Percentiles rank a stretch among this genome's conserved stretches.
phyloP scores from a whole-genome alignment of 37 sponge, comb jelly and placozoan genomes.

The Ephydatia muelleri region DNA sequence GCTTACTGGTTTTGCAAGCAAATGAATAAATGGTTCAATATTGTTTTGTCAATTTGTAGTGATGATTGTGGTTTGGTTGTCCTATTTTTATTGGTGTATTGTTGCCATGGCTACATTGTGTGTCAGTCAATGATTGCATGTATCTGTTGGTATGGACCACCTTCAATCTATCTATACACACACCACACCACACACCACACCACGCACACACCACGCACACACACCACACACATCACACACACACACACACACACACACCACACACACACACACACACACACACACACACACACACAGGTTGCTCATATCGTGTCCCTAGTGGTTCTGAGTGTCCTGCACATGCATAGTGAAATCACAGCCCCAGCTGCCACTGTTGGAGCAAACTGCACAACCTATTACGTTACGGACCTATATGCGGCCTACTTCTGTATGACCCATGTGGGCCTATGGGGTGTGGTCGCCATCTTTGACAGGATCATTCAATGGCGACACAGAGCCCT shows the following conservation, averaged over 20 bases:
- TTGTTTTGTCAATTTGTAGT: no score
- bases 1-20: no score
- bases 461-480: slow-evolving; percentile 45
- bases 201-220: no score
- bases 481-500: slow-evolving; percentile 73
- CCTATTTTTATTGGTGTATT: no score
- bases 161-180: no score
- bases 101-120: no score
- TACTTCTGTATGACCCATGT: slow-evolving; percentile 53
- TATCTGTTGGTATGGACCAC: no score
- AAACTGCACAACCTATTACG: not conserved
- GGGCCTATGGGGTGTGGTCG: slow-evolving; percentile 47
- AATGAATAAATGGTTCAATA: no score
- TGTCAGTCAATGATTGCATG: no score
- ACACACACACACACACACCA: no score
- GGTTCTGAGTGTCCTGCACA: slow-evolving; percentile 6
- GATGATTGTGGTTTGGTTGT: no score
- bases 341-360: not conserved
- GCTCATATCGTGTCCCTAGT: slow-evolving; percentile 8
- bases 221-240: not conserved
- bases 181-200: no score
- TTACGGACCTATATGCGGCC: slow-evolving; percentile 32
- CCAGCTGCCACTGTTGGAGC: not conserved
- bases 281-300: slow-evolving; percentile 17
- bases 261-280: not conserved